Evolutionary conservation across 2,113 vertebrate species (phyloP), one percentile per base, ranked within the genome.

Genomic region (Pseudopodoces humilis): DNA sequence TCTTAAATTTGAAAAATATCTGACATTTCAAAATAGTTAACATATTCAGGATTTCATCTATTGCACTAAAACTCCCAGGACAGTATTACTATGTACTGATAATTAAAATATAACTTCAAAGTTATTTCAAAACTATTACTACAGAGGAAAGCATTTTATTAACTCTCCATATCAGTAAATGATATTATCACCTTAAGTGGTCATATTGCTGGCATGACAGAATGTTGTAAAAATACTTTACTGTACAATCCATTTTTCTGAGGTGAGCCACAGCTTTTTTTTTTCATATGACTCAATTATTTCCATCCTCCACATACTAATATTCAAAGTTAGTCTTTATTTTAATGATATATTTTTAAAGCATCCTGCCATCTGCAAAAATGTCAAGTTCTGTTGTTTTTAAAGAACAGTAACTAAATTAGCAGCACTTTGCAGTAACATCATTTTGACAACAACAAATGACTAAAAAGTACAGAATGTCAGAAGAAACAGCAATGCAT

Each of bases 351-450:
- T 79, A 78, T 89, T 96, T 96, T 95, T 97, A 94, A 88, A 95
- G 47, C 62, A 92, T 82, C 89, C 84, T 95, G 84, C 94, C 95
- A 95, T 96, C 94, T 97, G 95, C 70, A 97, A 92, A 95, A 96
- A 97, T 96, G 93, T 95, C 94, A 97, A 92, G 89, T 92, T 94
- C 95, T 95, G 94, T 97, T 97, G 96, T 91, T 96, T 96, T 95
- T 95, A 83, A 92, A 90, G 91, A 94, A 91, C 64, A 84, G 86
- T 31, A 83, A 94, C 96, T 91, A 94, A 95, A 95, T 95, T 96
- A 96, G 94, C 88, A 94, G 70, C 78, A 72, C 55, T 90, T 78
- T 64, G 70, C 93, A 87, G 60, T 33, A 78, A 49, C 65, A 78
- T 70, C 81, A 71, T 79, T 92, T 88, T 92, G 94, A 86, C 93